Evolutionary conservation across 2,797 vertebrate genomes (phyloP).

Genomic region (Leptoclinus maculatus): DNA sequence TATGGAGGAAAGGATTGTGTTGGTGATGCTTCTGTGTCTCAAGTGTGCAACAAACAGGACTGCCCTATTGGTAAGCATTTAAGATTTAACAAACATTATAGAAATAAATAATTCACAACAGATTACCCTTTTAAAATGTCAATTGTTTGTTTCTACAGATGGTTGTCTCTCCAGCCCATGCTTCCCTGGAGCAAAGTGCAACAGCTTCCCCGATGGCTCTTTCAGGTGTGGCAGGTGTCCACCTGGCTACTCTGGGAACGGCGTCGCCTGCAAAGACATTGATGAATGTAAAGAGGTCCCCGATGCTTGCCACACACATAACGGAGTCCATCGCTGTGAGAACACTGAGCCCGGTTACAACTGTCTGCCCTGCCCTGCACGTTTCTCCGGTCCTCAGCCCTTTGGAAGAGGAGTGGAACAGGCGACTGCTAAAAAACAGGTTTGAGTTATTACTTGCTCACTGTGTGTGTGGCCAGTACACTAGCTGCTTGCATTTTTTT

Average conservation of each 20-base stretch:
- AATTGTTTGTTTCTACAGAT: slow-evolving; percentile 80
- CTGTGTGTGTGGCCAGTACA: slow-evolving; percentile 2
- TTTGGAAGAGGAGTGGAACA: slow-evolving; percentile 91
- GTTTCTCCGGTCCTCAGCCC: slow-evolving; percentile 93
- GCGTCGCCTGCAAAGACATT: slow-evolving; percentile 91
- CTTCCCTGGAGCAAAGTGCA: slow-evolving; percentile 91
- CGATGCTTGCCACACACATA: slow-evolving; percentile 92
- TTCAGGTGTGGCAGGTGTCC: slow-evolving; percentile 96
- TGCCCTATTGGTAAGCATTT: slow-evolving; percentile 92
- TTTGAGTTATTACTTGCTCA: slow-evolving; percentile 60
- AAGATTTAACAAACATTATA: background rate
- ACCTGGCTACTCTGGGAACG: slow-evolving; percentile 91
- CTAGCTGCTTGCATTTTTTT: slow-evolving; percentile 25
- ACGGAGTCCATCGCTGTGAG: slow-evolving; percentile 92
- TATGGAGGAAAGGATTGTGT: slow-evolving; percentile 94
- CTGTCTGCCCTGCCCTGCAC: slow-evolving; percentile 93
- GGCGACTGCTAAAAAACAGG: slow-evolving; percentile 95
- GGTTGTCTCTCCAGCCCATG: slow-evolving; percentile 98
- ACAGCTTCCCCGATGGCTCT: slow-evolving; percentile 93
- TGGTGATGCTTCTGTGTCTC: slow-evolving; percentile 86
- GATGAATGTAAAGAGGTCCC: slow-evolving; percentile 96
- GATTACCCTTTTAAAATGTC: background rate
- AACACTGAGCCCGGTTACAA: slow-evolving; percentile 98
- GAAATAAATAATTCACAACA: slow-evolving; percentile 3
- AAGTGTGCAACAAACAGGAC: slow-evolving; percentile 92